Evolutionary conservation across 2,888 invertebrate genomes (phyloP).

Genomic region (Spilarctia lutea): DNA sequence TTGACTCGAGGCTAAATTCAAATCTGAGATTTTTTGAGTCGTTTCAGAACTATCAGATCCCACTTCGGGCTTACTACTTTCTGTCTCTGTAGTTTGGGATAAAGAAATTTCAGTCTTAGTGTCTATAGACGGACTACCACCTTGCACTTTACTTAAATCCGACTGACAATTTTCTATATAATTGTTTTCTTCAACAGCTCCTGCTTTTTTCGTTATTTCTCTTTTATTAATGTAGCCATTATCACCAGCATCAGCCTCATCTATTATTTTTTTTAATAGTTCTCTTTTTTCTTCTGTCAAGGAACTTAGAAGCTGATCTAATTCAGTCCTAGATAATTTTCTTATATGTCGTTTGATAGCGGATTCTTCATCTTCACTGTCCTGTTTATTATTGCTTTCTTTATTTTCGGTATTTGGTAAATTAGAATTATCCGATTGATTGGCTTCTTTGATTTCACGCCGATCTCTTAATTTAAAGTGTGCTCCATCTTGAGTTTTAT

Average conservation of each 20-base stretch:
- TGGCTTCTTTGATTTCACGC: conserved; percentile 58
- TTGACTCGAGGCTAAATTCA: conserved; percentile 36
- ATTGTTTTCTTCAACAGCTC: conserved; percentile 73
- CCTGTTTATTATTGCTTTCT: conserved; percentile 43
- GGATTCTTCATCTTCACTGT: conserved; percentile 71
- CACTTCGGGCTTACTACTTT: conserved; percentile 57
- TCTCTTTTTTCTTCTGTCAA: conserved; percentile 75
- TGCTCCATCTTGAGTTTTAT: conserved; percentile 55
- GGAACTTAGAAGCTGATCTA: conserved; percentile 74
- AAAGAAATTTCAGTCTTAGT: conserved; percentile 58
- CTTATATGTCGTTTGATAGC: conserved; percentile 77
- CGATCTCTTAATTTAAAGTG: conserved; percentile 62
- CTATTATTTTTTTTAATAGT: conserved; percentile 76
- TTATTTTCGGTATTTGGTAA: conserved; percentile 45
- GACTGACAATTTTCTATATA: conserved; percentile 68
- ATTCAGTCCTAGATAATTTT: conserved; percentile 72
- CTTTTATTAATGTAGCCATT: conserved; percentile 68
- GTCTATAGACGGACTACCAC: conserved; percentile 57
- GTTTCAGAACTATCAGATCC: conserved; percentile 56
- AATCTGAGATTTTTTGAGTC: conserved; percentile 59
- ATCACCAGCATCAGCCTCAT: conserved; percentile 53
- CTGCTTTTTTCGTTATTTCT: conserved; percentile 81
- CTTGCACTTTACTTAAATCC: conserved; percentile 72
- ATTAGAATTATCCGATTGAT: conserved; percentile 34
- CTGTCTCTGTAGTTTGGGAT: conserved; percentile 55